Evolutionary conservation across 1,140 invertebrate species (phyloP), one percentile per base, ranked within the genome.

Genomic region (Drosophila rufa): DNA sequence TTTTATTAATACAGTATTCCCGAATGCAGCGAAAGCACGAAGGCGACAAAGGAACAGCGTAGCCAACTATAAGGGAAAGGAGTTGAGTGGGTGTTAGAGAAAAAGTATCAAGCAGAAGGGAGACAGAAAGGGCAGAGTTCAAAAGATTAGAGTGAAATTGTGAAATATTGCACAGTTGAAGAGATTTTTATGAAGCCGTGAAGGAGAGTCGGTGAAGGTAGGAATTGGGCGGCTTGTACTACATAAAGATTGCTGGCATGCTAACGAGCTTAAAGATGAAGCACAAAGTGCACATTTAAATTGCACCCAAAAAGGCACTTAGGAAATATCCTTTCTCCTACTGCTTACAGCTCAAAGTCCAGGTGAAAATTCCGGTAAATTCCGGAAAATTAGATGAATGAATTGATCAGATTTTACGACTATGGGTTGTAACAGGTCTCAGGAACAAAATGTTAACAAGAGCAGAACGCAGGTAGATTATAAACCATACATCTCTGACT

Each of bases 151-250:
- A 74, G 80, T 27, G 53, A 73, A 87, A 86, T 87, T 65, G 61
- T 87, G 74, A 89, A 87, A 87, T 89, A 89, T 87, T 89, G 84
- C 84, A 75, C 69, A 87, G 84, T 80, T 87, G 84, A 87, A 84
- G 80, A 84, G 80, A 84, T 87, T 87, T 87, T 89, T 89, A 87
- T 87, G 77, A 84, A 87, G 80, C 87, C 77, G 62, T 84, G 30
- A 87, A 53, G n/a, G 25, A 8, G 53, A 48, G 25, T 19, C 50
- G 45, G 47, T 7, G 30, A 22, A 43, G 62, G 19, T 9, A 42
- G 46, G 40, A 36, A 40, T 36, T 67, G 47, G 62, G 66, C 22
- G 40, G 67, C 42, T 73, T 50, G 69, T 30, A 15, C 45, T 17
- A 50, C 53, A 61, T 61, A 61, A 61, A 62, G 66, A 33, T 40